Conservation (phyloP, 2,113 vertebrate genomes). For the Corynorhinus townsendii region DNA sequence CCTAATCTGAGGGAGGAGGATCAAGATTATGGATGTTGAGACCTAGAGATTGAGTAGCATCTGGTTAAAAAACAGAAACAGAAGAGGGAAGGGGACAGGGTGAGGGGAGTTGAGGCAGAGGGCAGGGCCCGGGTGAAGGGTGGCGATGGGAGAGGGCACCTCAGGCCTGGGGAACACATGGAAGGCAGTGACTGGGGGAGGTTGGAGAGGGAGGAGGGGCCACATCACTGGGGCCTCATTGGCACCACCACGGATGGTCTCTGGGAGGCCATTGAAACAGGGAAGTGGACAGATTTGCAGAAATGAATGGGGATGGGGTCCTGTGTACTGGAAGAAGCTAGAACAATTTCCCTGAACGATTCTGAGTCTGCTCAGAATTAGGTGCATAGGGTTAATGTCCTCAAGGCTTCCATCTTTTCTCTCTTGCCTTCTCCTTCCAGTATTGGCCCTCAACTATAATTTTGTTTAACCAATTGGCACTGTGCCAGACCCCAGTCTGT, state of each 20-base stretch:
- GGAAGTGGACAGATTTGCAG: background rate
- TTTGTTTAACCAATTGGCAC: slow-evolving; percentile 27
- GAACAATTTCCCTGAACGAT: background rate
- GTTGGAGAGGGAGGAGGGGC: background rate
- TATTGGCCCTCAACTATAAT: slow-evolving; percentile 23
- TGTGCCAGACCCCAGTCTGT: background rate
- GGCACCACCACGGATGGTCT: background rate
- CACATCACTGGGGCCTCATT: background rate
- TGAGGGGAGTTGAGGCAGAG: too few relatives aligned
- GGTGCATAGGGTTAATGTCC: background rate
- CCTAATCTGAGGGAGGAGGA: background rate
- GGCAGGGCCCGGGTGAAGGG: background rate
- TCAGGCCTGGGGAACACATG: background rate
- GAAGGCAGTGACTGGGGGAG: background rate
- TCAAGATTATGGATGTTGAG: background rate
- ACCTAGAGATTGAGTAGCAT: background rate
- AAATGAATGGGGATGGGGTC: background rate
- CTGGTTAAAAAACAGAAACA: background rate
- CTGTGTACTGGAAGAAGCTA: background rate
- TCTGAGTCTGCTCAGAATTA: background rate
- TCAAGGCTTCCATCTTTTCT: background rate
- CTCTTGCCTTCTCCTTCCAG: background rate
- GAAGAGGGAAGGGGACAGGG: background rate
- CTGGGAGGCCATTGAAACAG: background rate
- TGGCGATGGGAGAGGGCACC: background rate